Evolutionary conservation across 2,888 invertebrate genomes (phyloP), one percentile per base, ranked within the genome.

Genomic region (Eurois occulta): DNA sequence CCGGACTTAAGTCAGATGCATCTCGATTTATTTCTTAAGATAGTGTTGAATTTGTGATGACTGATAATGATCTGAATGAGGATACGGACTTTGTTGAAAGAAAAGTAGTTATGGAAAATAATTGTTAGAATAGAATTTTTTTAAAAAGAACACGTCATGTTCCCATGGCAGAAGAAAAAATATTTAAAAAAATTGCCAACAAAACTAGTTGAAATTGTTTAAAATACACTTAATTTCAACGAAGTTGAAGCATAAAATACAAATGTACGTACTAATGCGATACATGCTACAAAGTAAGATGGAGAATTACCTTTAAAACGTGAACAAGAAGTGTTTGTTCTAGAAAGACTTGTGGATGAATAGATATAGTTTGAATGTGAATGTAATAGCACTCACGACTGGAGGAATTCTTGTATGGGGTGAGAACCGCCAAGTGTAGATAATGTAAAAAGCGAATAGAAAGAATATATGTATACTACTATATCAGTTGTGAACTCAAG

Each of bases 11-110:
- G 28, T 78, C 60, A 75, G 67, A 78, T 83, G 35, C 52, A 82
- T 82, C 73, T 69, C 77, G 77, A 81, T 83, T 77, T 74, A 77
- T 83, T 69, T 81, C 55, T 72, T 28, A 60, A 85, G 86, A 83
- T 85, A 77, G n/a, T 24, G 16, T 32, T 81, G 71, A 55, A 6
- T 43, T 72, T 35, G 13, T 58, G 24, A 81, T 60, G 71, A 65
- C 13, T 85, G 60, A 74, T 74, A 74, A 81, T 41, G 32, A 74
- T 74, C 62, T 11, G 35, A 69, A 77, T 68, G 38, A 65, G 18
- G 58, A 10, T 41, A 41, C 38, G 48, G 18, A 52, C 16, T 67
- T 52, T 41, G 24, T 66, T 72, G 10, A n/a, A 60, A 62, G 43
- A 2, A 38, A 18, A 28, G 38, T 11, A 28, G 72, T 38, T 72